Evolutionary conservation across 2,113 vertebrate species (phyloP).

Genomic region (Cynocephalus volans): DNA sequence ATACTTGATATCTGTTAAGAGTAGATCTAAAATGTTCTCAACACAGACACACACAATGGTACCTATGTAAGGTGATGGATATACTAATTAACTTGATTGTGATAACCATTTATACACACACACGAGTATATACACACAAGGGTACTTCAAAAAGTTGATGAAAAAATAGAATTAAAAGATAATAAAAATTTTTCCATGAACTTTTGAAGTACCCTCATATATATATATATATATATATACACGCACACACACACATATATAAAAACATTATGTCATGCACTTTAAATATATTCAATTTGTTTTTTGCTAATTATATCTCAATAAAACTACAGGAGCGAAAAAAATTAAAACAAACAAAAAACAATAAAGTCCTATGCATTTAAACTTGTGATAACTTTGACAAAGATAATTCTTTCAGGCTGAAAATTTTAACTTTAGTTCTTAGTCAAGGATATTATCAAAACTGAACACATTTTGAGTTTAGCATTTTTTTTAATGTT

Average conservation of each 20-base stretch:
- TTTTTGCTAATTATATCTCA: neutral
- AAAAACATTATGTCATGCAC: neutral
- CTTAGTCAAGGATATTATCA: conserved; percentile 76
- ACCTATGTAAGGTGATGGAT: neutral
- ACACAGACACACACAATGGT: neutral
- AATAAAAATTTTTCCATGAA: no score
- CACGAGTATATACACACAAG: no score
- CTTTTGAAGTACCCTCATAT: no score
- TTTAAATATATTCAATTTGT: neutral
- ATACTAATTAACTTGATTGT: neutral
- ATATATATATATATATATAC: no score
- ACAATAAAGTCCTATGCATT: neutral
- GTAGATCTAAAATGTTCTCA: neutral
- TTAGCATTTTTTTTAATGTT: conserved; percentile 72
- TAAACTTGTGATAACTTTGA: conserved; percentile 79
- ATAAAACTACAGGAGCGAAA: neutral
- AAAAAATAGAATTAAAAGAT: no score
- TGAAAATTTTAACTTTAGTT: conserved; percentile 81
- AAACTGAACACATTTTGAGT: conserved; percentile 74
- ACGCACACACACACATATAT: no score
- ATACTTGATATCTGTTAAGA: neutral
- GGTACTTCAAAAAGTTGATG: no score
- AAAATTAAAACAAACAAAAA: neutral
- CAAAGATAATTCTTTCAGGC: conserved; percentile 77
- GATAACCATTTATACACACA: no score